phyloP scores from a whole-genome alignment of 2,113 vertebrate species.

The Hypomesus transpacificus region DNA sequence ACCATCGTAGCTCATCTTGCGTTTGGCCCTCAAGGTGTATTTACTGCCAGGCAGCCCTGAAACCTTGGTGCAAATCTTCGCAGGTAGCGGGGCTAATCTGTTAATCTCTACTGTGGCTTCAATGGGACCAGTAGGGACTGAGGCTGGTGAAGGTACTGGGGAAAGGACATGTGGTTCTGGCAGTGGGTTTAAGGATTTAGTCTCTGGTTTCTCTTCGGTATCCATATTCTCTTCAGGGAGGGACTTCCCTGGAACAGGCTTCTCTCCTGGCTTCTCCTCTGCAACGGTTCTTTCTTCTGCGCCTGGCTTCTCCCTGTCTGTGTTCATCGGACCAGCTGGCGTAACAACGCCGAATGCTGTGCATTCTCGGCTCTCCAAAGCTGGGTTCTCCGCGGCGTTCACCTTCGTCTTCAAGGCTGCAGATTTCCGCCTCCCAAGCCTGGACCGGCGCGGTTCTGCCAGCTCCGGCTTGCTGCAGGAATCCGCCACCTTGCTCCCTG shows the following conservation, averaged over 20 bases:
- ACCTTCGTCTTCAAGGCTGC: slow-evolving; percentile 63
- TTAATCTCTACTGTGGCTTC: slow-evolving; percentile 32
- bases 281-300: not conserved
- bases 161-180: slow-evolving; percentile 28
- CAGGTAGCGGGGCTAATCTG: slow-evolving; percentile 44
- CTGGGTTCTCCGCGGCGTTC: slow-evolving; percentile 44
- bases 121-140: slow-evolving; percentile 47
- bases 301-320: slow-evolving; percentile 35
- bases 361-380: slow-evolving; percentile 38
- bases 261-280: slow-evolving; percentile 11
- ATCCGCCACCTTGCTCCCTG: slow-evolving; percentile 57
- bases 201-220: slow-evolving; percentile 11
- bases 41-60: slow-evolving; percentile 88
- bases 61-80: slow-evolving; percentile 71
- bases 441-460: slow-evolving; percentile 74
- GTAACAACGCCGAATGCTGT: slow-evolving; percentile 23
- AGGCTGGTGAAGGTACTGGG: slow-evolving; percentile 35
- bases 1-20: slow-evolving; percentile 84
- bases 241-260: not conserved
- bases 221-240: slow-evolving; percentile 13
- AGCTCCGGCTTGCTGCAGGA: slow-evolving; percentile 75
- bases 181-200: slow-evolving; percentile 22
- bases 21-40: slow-evolving; percentile 89
- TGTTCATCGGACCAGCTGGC: slow-evolving; percentile 24
- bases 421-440: slow-evolving; percentile 78